Percentiles rank a stretch among this genome's conserved stretches.
phyloP scores from a whole-genome alignment of 2,888 invertebrate genomes.

The Melipona bicolor region DNA sequence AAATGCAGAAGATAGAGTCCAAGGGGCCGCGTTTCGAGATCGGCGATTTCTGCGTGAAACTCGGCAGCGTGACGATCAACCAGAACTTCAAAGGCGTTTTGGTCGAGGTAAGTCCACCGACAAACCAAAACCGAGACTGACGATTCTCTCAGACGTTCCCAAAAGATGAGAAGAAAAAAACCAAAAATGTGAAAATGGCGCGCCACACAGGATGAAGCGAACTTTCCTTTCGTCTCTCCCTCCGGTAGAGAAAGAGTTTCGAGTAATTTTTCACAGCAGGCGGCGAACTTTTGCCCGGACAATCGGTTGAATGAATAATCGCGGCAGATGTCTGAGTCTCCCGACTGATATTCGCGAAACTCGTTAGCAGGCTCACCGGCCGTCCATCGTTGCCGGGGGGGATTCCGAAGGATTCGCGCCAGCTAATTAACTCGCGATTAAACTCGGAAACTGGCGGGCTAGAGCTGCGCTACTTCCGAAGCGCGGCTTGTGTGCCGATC shows the following conservation, averaged over 20 bases:
- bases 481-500: constrained; percentile 47
- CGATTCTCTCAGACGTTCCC: too few relatives aligned
- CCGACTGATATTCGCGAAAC: constrained; percentile 46
- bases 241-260: background rate
- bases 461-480: constrained; percentile 47
- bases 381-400: background rate
- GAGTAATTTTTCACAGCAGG: background rate
- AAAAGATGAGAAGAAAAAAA: too few relatives aligned
- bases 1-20: constrained; percentile 95
- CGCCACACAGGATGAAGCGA: background rate
- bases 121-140: background rate
- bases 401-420: constrained; percentile 7
- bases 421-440: constrained; percentile 52
- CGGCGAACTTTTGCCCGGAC: constrained; percentile 14
- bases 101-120: constrained; percentile 89
- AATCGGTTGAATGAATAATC: constrained; percentile 63
- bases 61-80: constrained; percentile 96
- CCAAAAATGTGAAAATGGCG: background rate
- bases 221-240: background rate
- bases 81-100: constrained; percentile 97
- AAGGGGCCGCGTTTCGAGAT: constrained; percentile 95
- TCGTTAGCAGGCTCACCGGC: constrained; percentile 31
- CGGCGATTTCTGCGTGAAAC: constrained; percentile 96
- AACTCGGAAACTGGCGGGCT: constrained; percentile 28
- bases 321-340: constrained; percentile 35